phyloP scores from a whole-genome alignment of 2,113 vertebrate species.

The Sigmodon hispidus region DNA sequence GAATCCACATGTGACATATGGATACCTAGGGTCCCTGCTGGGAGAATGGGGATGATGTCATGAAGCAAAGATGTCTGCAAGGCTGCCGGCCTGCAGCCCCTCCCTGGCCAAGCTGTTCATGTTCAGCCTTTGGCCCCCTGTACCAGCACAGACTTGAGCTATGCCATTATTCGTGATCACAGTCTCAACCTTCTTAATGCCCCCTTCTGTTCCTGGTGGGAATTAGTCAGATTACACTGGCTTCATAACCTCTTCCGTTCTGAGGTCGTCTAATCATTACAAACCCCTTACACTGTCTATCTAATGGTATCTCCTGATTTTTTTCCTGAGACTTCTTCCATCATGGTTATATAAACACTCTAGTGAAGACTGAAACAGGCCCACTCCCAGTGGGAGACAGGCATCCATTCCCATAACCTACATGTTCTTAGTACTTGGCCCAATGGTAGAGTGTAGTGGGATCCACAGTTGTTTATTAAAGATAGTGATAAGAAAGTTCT shows the following conservation, averaged over 20 bases:
- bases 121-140: background rate
- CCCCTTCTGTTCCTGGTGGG: background rate
- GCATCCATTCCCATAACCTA: background rate
- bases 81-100: background rate
- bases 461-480: background rate
- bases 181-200: background rate
- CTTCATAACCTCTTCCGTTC: background rate
- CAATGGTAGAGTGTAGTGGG: background rate
- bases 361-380: background rate
- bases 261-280: background rate
- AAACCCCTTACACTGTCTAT: background rate
- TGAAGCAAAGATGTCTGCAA: slow-evolving; percentile 24
- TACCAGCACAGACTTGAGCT: background rate
- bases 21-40: slow-evolving; percentile 33
- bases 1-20: slow-evolving; percentile 62
- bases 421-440: background rate
- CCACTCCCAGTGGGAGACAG: background rate
- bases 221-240: background rate
- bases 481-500: background rate
- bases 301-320: background rate
- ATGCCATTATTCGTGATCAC: background rate
- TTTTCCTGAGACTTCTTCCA: background rate
- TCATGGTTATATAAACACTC: background rate
- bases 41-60: slow-evolving; percentile 42
- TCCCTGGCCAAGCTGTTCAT: background rate